Base-by-base conservation (phyloP, 37 sponge, comb jelly and placozoan genomes). In the Agelas oroides region DNA sequence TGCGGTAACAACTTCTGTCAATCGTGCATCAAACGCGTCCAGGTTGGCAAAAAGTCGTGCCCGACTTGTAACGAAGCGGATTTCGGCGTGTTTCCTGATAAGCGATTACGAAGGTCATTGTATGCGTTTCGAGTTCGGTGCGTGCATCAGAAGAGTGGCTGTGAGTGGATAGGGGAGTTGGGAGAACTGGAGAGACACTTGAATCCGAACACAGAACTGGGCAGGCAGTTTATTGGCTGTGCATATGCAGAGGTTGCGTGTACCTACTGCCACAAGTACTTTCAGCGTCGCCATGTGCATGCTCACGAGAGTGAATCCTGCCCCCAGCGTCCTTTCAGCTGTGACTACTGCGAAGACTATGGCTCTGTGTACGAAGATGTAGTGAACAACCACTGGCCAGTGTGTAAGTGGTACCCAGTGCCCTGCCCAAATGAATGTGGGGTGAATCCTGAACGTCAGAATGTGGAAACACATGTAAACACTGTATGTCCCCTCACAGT, bases 1-100 rank as follows among this genome's bases (percentile, higher is more conserved):
- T 84, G 84, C 46, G 84, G 84, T 1, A 56, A 84, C 28, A 75
- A 28, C 25, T 76, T 84, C 66, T 84, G 84, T 63, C 46, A 32
- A 28, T n/a, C 65, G 21, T 84, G 84, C 57, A 65, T 84, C 27
- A 12, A 35, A 5, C 64, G 25, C 25, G 58, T 76, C 25, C 41
- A 66, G 27, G 20, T 54, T 23, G 54, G 30, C 27, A 75, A 25
- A 61, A 25, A 27, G 14, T 13, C 69, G 30, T 68, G 69, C 12
- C 69, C 69, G 3, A 33, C 35, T 19, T 68, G 69, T 12, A 68
- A 68, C 20, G 69, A 28, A 18, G 35, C 2, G 30, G 35, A 68
- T 68, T 68, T 68, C 69, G 12, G 17, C 69, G 12, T 17, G 35
- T 68, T 68, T 68, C 69, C 35, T 68, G 69, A 68, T 12, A 68